phyloP scores from a whole-genome alignment of 2,797 vertebrate genomes.

The Paguma larvata region DNA sequence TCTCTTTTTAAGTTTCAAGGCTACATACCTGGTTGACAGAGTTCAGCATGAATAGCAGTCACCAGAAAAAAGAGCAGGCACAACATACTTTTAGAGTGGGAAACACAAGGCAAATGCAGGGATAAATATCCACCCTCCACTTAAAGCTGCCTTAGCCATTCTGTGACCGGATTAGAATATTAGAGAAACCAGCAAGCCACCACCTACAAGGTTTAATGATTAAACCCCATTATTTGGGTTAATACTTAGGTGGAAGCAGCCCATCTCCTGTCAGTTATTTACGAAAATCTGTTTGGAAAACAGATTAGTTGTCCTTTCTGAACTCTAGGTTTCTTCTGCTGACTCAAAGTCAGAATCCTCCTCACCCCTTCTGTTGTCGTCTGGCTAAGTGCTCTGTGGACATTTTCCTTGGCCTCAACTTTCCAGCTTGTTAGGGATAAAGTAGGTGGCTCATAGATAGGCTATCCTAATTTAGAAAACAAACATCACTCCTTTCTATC shows the following conservation, averaged over 20 bases:
- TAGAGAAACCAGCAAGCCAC: conserved; percentile 79
- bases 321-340: conserved; percentile 44
- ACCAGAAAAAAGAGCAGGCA: conserved; percentile 88
- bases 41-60: conserved; percentile 81
- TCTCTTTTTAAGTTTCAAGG: conserved; percentile 60
- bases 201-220: conserved; percentile 89
- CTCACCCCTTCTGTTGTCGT: neutral
- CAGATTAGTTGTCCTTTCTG: conserved; percentile 47
- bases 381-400: neutral
- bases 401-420: neutral
- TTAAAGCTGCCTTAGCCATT: conserved; percentile 88
- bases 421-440: neutral
- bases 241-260: conserved; percentile 79
- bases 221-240: conserved; percentile 86
- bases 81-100: conserved; percentile 89
- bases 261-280: conserved; percentile 85
- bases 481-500: neutral
- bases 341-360: neutral
- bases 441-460: neutral
- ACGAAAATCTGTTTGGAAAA: conserved; percentile 68
- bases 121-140: conserved; percentile 71
- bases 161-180: conserved; percentile 87
- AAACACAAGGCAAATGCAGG: conserved; percentile 80
- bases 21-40: conserved; percentile 91
- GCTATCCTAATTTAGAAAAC: neutral